Percentiles rank a stretch among this genome's conserved stretches.
phyloP scores from a whole-genome alignment of 2,888 invertebrate species.

The Tetramorium bicarinatum region DNA sequence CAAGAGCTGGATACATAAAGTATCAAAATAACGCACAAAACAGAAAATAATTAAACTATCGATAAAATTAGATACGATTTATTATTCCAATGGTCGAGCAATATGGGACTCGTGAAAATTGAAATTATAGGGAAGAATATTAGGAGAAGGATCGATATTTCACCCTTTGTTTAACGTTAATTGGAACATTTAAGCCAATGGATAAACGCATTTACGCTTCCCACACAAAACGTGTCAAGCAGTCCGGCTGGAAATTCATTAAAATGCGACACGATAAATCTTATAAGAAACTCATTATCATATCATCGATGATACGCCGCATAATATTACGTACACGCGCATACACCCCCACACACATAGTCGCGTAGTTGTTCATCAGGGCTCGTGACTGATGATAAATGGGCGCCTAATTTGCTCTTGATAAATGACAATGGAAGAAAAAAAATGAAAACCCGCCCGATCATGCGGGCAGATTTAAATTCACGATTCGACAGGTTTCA shows the following conservation, averaged over 20 bases:
- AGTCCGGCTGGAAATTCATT: constrained; percentile 5
- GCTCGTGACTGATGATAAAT: constrained; percentile 60
- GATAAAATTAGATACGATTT: background rate
- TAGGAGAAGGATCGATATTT: background rate
- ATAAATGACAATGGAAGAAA: constrained; percentile 61
- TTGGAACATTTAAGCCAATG: background rate
- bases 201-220: constrained; percentile 19
- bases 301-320: constrained; percentile 38
- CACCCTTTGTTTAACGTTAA: background rate
- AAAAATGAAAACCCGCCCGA: constrained; percentile 58
- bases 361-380: constrained; percentile 61
- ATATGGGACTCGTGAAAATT: background rate
- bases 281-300: constrained; percentile 46
- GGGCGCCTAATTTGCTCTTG: constrained; percentile 65
- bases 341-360: background rate
- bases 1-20: background rate
- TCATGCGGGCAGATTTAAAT: constrained; percentile 64
- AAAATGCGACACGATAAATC: constrained; percentile 26
- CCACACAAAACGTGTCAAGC: constrained; percentile 10
- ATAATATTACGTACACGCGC: constrained; percentile 57
- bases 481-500: constrained; percentile 64
- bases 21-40: background rate
- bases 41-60: constrained; percentile 7
- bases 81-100: background rate
- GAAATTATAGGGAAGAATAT: background rate